phyloP scores from a whole-genome alignment of 1,140 invertebrate species.

The Halyomorpha halys region DNA sequence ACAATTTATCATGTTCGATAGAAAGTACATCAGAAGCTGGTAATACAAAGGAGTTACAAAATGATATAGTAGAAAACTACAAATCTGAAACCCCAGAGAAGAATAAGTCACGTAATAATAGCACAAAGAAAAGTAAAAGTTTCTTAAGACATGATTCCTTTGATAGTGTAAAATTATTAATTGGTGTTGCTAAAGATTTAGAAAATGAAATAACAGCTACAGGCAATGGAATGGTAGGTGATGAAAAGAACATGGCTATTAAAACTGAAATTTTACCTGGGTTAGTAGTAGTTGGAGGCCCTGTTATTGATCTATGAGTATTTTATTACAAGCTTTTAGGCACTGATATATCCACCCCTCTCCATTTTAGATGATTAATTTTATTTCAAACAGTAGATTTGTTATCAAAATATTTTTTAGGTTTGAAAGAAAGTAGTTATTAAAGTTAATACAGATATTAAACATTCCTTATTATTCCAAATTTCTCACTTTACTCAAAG shows the following conservation, averaged over 20 bases:
- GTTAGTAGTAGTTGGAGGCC: constrained; percentile 17
- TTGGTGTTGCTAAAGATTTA: constrained; percentile 7
- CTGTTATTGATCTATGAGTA: constrained; percentile 13
- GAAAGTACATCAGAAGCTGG: background rate
- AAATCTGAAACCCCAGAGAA: background rate
- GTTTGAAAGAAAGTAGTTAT: background rate
- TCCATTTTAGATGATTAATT: background rate
- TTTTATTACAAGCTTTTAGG: background rate
- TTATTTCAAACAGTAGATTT: background rate
- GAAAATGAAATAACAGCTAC: background rate
- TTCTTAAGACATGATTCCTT: constrained; percentile 14
- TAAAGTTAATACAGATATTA: background rate
- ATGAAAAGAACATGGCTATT: background rate
- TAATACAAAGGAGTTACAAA: background rate
- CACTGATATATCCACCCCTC: background rate
- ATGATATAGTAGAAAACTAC: background rate
- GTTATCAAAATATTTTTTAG: background rate
- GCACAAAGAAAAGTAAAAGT: background rate
- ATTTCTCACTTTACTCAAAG: background rate
- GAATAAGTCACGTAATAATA: background rate
- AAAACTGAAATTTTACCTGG: constrained; percentile 23
- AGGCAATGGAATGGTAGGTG: background rate
- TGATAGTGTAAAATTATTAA: constrained; percentile 17
- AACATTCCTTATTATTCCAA: background rate
- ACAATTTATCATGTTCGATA: too few relatives aligned